phyloP scores from a whole-genome alignment of 2,888 invertebrate species.

The Latheticus oryzae region DNA sequence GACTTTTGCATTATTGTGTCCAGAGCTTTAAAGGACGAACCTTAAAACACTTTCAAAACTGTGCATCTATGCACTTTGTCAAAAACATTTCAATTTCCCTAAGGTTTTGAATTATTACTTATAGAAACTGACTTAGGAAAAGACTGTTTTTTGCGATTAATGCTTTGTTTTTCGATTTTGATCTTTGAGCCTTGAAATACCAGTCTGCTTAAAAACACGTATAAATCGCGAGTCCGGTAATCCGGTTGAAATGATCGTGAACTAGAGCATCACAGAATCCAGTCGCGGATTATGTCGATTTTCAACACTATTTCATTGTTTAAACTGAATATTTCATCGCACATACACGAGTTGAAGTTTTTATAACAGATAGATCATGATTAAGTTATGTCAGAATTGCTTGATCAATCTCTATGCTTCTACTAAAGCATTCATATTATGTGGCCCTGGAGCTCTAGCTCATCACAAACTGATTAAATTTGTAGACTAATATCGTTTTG shows the following conservation, averaged over 20 bases:
- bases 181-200: too few relatives aligned
- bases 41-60: constrained; percentile 7
- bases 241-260: constrained; percentile 13
- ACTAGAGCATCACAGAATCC: constrained; percentile 11
- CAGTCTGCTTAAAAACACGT: constrained; percentile 1
- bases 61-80: too few relatives aligned
- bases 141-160: too few relatives aligned
- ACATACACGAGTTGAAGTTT: neutral
- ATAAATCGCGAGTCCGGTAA: constrained; percentile 6
- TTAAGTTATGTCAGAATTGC: neutral
- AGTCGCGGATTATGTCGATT: constrained; percentile 13
- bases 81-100: too few relatives aligned
- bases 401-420: constrained; percentile 3
- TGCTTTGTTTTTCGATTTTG: too few relatives aligned
- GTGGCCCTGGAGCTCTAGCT: constrained; percentile 15
- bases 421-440: constrained; percentile 2
- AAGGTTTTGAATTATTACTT: too few relatives aligned
- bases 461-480: constrained; percentile 19
- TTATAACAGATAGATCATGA: neutral
- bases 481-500: constrained; percentile 4
- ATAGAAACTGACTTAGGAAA: too few relatives aligned
- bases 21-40: constrained; percentile 3
- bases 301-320: constrained; percentile 12
- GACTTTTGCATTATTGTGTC: constrained; percentile 23
- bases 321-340: too few relatives aligned